Conservation (phyloP, 2,113 vertebrate genomes). For the Salvelinus alpinus region DNA sequence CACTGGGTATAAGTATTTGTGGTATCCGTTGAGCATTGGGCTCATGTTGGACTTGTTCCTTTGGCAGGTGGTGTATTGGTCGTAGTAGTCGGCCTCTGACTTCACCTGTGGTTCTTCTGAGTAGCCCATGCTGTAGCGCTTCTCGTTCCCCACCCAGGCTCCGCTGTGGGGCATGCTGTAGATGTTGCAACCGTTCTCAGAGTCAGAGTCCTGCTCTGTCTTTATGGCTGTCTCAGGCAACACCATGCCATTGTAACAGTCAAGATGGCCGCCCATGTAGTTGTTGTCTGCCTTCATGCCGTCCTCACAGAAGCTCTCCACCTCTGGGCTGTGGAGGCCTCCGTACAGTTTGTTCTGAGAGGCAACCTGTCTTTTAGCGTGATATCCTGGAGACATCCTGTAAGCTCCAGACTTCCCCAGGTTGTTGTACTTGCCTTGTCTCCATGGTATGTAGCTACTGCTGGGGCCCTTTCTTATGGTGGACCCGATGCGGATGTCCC, state of each 20-base stretch:
- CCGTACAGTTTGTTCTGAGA: constrained; percentile 52
- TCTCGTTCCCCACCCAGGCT: constrained; percentile 64
- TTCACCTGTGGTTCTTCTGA: constrained; percentile 73
- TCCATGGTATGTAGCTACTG: constrained; percentile 43
- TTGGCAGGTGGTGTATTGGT: constrained; percentile 61
- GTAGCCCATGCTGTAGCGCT: constrained; percentile 57
- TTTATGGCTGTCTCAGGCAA: constrained; percentile 76
- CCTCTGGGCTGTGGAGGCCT: constrained; percentile 32
- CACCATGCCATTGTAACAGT: constrained; percentile 47
- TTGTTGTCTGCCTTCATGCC: constrained; percentile 59
- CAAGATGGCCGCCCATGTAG: constrained; percentile 35
- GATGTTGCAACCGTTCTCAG: constrained; percentile 59
- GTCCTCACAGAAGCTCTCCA: constrained; percentile 49
- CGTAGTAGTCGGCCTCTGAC: constrained; percentile 62
- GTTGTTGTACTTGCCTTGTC: constrained; percentile 56
- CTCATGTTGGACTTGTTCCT: constrained; percentile 63
- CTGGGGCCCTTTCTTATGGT: constrained; percentile 37
- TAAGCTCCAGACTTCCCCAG: constrained; percentile 53
- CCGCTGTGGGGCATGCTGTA: constrained; percentile 44
- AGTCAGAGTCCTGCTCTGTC: constrained; percentile 75
- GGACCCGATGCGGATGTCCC: constrained; percentile 56
- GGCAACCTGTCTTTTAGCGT: constrained; percentile 51
- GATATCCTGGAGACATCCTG: constrained; percentile 52
- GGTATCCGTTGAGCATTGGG: constrained; percentile 46
- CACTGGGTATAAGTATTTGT: constrained; percentile 50